These are phyloP conservation scores for Himalopsyche kuldschensis DNA, from an alignment of 2,888 invertebrate genomes.

Conservation along the genomic window DNA sequence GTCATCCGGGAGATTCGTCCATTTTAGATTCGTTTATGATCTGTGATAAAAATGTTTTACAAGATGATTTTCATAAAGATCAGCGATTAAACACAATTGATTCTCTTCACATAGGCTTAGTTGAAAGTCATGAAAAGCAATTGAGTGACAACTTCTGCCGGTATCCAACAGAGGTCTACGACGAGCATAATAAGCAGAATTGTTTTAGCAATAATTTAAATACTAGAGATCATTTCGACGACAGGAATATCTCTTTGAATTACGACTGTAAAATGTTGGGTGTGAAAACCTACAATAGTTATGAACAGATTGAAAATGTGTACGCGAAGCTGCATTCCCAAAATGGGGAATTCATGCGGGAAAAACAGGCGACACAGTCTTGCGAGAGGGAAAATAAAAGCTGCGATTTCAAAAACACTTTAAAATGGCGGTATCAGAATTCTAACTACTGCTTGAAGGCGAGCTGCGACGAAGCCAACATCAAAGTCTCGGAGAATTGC, in stretches of 20 bases:
- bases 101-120: background rate
- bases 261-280: background rate
- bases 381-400: background rate
- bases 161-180: background rate
- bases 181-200: background rate
- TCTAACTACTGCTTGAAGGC: constrained; percentile 29
- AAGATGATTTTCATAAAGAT: background rate
- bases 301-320: background rate
- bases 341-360: background rate
- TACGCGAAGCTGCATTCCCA: background rate
- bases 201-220: background rate
- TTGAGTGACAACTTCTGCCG: background rate
- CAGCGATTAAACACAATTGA: background rate
- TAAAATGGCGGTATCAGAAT: constrained; percentile 35
- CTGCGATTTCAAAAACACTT: constrained; percentile 8
- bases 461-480: constrained; percentile 32
- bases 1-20: background rate
- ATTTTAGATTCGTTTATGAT: background rate
- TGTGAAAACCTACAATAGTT: background rate
- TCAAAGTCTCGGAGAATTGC: constrained; percentile 23
- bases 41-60: background rate
- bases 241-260: background rate
- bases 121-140: background rate
- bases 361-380: background rate
- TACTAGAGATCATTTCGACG: background rate